Evolutionary conservation across 2,113 vertebrate genomes (phyloP).

Genomic region (Dipodomys spectabilis): DNA sequence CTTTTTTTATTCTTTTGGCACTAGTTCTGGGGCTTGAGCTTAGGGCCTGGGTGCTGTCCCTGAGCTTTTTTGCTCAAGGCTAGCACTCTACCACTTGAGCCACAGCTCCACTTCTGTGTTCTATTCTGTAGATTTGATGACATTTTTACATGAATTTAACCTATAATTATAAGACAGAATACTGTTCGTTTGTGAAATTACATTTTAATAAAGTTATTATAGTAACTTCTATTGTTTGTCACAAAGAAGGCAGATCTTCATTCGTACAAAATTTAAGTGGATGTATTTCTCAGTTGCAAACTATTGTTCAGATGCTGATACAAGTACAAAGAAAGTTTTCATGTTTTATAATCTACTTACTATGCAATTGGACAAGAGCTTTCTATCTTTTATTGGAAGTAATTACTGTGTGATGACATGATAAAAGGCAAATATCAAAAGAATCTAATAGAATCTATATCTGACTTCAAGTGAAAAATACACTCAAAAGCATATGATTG

Average conservation of each 20-base stretch:
- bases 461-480: slow-evolving; percentile 43
- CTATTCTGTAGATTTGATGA: neutral
- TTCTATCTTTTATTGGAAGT: slow-evolving; percentile 50
- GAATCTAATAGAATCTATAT: slow-evolving; percentile 23
- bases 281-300: slow-evolving; percentile 24
- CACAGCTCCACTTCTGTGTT: no score
- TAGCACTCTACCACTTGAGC: no score
- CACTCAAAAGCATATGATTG: slow-evolving; percentile 22
- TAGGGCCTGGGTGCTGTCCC: no score
- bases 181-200: no score
- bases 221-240: neutral
- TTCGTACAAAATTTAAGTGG: slow-evolving; percentile 6
- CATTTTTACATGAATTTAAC: slow-evolving; percentile 33
- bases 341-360: slow-evolving; percentile 47
- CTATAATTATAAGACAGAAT: no score
- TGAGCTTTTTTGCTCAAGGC: no score
- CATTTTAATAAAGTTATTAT: no score
- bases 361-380: slow-evolving; percentile 27
- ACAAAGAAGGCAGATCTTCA: slow-evolving; percentile 31
- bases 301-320: slow-evolving; percentile 38
- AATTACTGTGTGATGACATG: slow-evolving; percentile 16
- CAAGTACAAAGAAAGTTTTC: slow-evolving; percentile 5
- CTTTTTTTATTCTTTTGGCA: slow-evolving; percentile 24
- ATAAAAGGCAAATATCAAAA: slow-evolving; percentile 41
- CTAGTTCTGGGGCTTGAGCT: no score